A percentile compares a stretch with the other conserved stretches of the same genome.
These are phyloP conservation scores for Paraplagusia blochii DNA, from an alignment of 2,113 vertebrate species.

Conservation along the genomic window DNA sequence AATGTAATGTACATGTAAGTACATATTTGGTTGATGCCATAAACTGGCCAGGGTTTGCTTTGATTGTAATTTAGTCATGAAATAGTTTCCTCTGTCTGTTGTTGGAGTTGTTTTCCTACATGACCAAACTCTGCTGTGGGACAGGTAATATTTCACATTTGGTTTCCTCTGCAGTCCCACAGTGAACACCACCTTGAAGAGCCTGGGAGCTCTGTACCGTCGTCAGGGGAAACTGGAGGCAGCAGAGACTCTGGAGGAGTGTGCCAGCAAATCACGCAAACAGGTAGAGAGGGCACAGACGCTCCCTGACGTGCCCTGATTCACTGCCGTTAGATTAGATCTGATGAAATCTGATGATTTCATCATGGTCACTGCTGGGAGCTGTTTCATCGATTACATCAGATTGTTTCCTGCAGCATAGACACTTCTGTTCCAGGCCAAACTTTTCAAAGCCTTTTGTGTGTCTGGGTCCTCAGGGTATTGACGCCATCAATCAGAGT, in stretches of 20 bases:
- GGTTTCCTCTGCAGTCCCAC: conserved; percentile 75
- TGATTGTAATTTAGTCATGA: no score
- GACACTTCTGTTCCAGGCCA: neutral
- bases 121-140: neutral
- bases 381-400: conserved; percentile 2
- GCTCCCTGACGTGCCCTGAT: neutral
- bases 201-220: conserved; percentile 85
- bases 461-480: conserved; percentile 68
- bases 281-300: conserved; percentile 68
- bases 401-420: conserved; percentile 1
- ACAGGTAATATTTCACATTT: neutral
- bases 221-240: conserved; percentile 91
- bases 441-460: neutral
- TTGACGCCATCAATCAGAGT: conserved; percentile 86
- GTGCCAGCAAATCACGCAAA: conserved; percentile 83
- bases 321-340: conserved; percentile 16
- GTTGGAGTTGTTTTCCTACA: neutral
- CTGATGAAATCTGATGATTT: neutral
- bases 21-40: no score
- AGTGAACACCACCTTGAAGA: conserved; percentile 87
- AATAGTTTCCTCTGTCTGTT: no score
- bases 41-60: no score
- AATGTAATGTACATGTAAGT: no score
- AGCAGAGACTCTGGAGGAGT: conserved; percentile 86
- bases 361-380: neutral